These are phyloP conservation scores for Athripsodes cinereus DNA, from an alignment of 2,888 invertebrate genomes.

Conservation along the genomic window DNA sequence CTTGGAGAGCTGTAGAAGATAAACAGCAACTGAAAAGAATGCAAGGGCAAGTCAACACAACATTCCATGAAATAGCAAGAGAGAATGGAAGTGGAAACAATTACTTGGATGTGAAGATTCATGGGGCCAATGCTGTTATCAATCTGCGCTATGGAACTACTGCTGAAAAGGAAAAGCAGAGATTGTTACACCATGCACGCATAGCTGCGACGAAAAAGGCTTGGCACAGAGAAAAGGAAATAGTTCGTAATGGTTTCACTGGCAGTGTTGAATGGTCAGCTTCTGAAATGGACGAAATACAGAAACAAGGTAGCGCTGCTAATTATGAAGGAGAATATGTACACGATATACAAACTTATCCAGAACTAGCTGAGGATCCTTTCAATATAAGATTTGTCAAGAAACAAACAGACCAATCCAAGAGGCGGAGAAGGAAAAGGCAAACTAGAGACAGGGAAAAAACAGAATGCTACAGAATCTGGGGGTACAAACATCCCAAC, in stretches of 20 bases:
- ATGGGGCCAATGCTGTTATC: slow-evolving; percentile 83
- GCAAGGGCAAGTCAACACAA: slow-evolving; percentile 86
- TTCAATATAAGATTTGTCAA: slow-evolving; percentile 88
- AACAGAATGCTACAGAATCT: slow-evolving; percentile 30
- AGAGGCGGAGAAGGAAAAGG: slow-evolving; percentile 68
- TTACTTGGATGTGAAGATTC: slow-evolving; percentile 84
- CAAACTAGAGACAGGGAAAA: slow-evolving; percentile 35
- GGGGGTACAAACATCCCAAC: slow-evolving; percentile 27
- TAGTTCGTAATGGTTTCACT: slow-evolving; percentile 68
- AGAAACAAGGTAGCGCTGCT: slow-evolving; percentile 74
- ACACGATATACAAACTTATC: slow-evolving; percentile 83
- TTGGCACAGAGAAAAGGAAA: slow-evolving; percentile 88
- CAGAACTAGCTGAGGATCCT: slow-evolving; percentile 92
- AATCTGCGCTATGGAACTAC: slow-evolving; percentile 94
- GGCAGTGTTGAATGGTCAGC: slow-evolving; percentile 81
- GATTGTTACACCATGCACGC: slow-evolving; percentile 87
- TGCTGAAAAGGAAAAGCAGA: slow-evolving; percentile 80
- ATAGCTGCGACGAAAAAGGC: slow-evolving; percentile 81
- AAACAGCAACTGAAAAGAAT: slow-evolving; percentile 82
- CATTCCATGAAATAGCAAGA: slow-evolving; percentile 75
- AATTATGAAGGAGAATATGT: slow-evolving; percentile 89
- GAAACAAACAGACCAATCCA: slow-evolving; percentile 66
- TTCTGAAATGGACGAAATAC: slow-evolving; percentile 81
- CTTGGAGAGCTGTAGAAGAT: slow-evolving; percentile 85
- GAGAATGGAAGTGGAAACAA: slow-evolving; percentile 68